Conservation (phyloP, 1,140 invertebrate genomes). For the Dreissena rostriformis region DNA sequence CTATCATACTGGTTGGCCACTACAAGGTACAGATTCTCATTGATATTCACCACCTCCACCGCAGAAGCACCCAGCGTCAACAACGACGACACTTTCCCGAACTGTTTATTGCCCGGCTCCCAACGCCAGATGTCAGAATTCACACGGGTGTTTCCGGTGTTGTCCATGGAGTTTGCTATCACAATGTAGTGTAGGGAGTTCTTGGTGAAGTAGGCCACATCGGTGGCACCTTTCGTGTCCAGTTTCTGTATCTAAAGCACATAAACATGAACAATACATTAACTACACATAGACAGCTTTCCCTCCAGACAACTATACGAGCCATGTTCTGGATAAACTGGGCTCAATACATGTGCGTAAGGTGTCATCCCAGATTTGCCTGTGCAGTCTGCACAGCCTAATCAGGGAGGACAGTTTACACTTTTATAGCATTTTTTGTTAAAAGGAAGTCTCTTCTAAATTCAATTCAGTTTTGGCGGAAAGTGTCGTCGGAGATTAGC, state of each 20-base stretch:
- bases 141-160: slow-evolving; percentile 68
- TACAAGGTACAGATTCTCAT: slow-evolving; percentile 69
- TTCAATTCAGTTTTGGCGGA: too few relatives aligned
- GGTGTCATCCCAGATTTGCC: too few relatives aligned
- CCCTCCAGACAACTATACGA: too few relatives aligned
- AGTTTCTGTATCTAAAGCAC: slow-evolving; percentile 73
- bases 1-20: slow-evolving; percentile 76
- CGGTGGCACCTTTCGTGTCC: slow-evolving; percentile 68
- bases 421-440: too few relatives aligned
- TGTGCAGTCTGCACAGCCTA: too few relatives aligned
- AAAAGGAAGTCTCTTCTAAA: too few relatives aligned
- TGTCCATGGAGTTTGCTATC: slow-evolving; percentile 73
- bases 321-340: too few relatives aligned
- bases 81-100: slow-evolving; percentile 63
- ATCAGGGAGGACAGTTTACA: too few relatives aligned
- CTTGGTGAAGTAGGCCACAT: slow-evolving; percentile 68
- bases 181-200: slow-evolving; percentile 66
- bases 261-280: neutral
- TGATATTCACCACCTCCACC: slow-evolving; percentile 65
- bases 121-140: slow-evolving; percentile 70
- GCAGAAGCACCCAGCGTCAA: slow-evolving; percentile 68
- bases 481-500: too few relatives aligned
- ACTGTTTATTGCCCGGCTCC: slow-evolving; percentile 62
- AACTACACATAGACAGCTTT: too few relatives aligned
- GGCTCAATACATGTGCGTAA: too few relatives aligned